These are phyloP conservation scores for Notoglanidium macrostoma DNA, from an alignment of 2,797 vertebrate species.

Conservation along the genomic window DNA sequence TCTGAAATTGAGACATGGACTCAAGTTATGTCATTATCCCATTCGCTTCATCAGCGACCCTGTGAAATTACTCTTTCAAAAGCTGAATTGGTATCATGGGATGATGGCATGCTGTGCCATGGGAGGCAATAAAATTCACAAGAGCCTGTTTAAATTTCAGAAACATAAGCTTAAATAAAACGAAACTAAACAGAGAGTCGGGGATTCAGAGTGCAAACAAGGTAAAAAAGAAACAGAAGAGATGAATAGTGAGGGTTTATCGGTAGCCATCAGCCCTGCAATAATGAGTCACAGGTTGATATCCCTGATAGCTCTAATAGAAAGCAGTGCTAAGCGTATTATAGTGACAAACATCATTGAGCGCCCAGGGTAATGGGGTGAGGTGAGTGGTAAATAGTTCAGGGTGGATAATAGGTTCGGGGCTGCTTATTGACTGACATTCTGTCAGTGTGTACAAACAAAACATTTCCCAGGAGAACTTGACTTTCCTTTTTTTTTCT, in stretches of 20 bases:
- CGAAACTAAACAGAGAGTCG: not conserved
- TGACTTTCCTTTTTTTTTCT: constrained; percentile 46
- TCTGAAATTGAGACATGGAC: not conserved
- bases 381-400: constrained; percentile 76
- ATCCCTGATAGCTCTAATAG: constrained; percentile 69
- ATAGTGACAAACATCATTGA: constrained; percentile 77
- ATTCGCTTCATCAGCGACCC: not conserved
- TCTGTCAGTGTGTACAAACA: constrained; percentile 70
- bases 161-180: not conserved
- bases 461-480: constrained; percentile 67
- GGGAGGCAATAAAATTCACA: not conserved
- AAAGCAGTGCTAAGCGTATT: constrained; percentile 74
- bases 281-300: constrained; percentile 61
- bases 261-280: constrained; percentile 26
- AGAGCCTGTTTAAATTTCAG: not conserved
- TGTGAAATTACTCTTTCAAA: not conserved
- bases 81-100: not conserved
- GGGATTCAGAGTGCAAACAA: not conserved
- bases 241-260: not conserved
- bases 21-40: not conserved
- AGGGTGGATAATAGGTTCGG: constrained; percentile 73
- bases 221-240: constrained; percentile 4
- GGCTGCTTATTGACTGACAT: constrained; percentile 75
- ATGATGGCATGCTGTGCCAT: not conserved
- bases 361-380: constrained; percentile 70